Conservation (phyloP, 1,140 invertebrate species). For the Thaumatotibia leucotreta region DNA sequence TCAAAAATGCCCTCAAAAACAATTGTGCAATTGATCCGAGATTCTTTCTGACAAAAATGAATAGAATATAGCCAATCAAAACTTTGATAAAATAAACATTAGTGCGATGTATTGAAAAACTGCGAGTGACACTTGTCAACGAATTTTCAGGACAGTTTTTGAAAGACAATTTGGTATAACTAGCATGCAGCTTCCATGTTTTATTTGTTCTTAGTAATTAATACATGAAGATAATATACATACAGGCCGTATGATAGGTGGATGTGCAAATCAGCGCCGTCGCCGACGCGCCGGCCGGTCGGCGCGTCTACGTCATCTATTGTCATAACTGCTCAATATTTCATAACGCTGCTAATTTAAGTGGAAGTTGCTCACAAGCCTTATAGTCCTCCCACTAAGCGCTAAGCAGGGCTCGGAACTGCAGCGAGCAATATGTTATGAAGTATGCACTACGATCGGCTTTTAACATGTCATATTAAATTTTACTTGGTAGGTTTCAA, state of each 20-base stretch:
- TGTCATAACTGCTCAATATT: slow-evolving; percentile 11
- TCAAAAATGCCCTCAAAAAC: too few species aligned
- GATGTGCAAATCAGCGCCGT: neutral
- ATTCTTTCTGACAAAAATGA: too few species aligned
- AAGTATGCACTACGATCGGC: neutral
- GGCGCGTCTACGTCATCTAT: slow-evolving; percentile 6
- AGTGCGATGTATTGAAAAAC: too few species aligned
- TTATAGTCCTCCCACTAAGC: neutral
- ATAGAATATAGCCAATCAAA: too few species aligned
- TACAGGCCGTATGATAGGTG: too few species aligned
- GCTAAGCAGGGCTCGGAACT: neutral
- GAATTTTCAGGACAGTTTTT: too few species aligned
- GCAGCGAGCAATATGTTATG: neutral
- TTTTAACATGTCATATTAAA: neutral
- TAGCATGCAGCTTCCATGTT: too few species aligned
- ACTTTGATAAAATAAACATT: too few species aligned
- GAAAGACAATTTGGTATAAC: too few species aligned
- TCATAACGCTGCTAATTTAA: slow-evolving; percentile 8
- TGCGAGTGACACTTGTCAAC: too few species aligned
- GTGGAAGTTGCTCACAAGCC: slow-evolving; percentile 1
- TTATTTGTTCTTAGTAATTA: too few species aligned
- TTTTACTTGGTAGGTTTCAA: neutral
- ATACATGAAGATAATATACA: neutral
- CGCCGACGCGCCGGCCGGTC: neutral
- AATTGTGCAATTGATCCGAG: too few species aligned